Base-by-base conservation (phyloP, 2,888 invertebrate species). In the Apodemia hepburni region DNA sequence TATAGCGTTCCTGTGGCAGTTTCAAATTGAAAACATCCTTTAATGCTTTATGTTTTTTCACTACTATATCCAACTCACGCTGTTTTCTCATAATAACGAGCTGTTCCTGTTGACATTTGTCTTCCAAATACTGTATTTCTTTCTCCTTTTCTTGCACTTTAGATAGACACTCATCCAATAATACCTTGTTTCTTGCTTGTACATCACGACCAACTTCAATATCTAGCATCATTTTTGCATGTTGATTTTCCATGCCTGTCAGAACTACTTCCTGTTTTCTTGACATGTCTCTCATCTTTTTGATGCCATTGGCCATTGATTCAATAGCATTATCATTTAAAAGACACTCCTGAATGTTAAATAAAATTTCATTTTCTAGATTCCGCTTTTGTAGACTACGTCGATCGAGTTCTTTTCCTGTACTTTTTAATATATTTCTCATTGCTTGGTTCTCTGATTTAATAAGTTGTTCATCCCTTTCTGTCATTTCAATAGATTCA, bases 311-410 rank as follows among this genome's bases (percentile, higher is more conserved):
- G 2, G 91, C 91, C 88, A 91, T 91, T 1, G 81, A 82, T 77
- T 93, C 82, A 5, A 94, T 93, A 0, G 94, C 94, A 74, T 96
- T 96, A 71, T 95, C 95, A 57, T 94, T 94, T 6, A 94, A 92
- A 6, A 95, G 78, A 73, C 95, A 94, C 12, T 95, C 94, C 73
- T 96, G 95, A 0, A 96, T 83, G 64, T 93, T 92, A 22, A 81
- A 77, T 7, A 96, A 75, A 42, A 96, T 93, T 57, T 92, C 84
- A 64, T 95, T 94, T 76, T 97, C 96, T 59, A 95, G 68, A 51
- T 88, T 84, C 15, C 88, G 73, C 75, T 95, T 96, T 59, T 87
- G 83, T n/a, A 80, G 82, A 0, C 74, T 70, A 60, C 93, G 84
- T 65, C 91, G 92, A 15, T 94, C 94, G 7, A 75, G 69, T 15